Percentiles rank a stretch among this genome's conserved stretches.
Evolutionary conservation across 2,888 invertebrate species (phyloP).

Genomic region (Hirudinaria manillensis): DNA sequence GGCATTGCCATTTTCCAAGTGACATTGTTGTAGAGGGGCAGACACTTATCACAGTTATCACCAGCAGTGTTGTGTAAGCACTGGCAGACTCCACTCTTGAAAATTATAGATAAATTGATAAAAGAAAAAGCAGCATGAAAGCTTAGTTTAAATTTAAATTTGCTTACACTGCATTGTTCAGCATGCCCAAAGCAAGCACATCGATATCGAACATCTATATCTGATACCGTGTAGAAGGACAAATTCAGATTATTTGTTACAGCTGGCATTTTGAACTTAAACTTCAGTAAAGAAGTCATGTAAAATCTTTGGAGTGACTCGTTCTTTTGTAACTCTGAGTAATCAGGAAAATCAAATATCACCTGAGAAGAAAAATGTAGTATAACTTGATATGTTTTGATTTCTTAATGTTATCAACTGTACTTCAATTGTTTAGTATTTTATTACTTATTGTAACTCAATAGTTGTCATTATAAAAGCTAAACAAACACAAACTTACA

Average conservation of each 20-base stretch:
- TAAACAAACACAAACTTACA: background rate
- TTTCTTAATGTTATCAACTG: background rate
- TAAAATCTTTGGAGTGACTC: slow-evolving; percentile 33
- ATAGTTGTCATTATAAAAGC: too few species aligned
- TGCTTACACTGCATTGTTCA: slow-evolving; percentile 38
- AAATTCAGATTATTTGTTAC: slow-evolving; percentile 32
- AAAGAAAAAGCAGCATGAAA: background rate
- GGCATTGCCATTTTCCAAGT: slow-evolving; percentile 40
- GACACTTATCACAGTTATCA: slow-evolving; percentile 40
- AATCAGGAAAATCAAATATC: too few species aligned
- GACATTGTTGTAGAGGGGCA: slow-evolving; percentile 42
- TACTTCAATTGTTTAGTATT: too few species aligned
- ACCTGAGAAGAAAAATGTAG: background rate
- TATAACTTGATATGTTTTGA: background rate
- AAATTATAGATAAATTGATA: slow-evolving; percentile 11
- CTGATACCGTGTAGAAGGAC: slow-evolving; percentile 42
- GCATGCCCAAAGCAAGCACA: slow-evolving; percentile 43
- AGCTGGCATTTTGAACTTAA: slow-evolving; percentile 39
- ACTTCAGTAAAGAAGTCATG: slow-evolving; percentile 38
- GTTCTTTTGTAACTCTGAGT: background rate
- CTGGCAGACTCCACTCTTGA: slow-evolving; percentile 40
- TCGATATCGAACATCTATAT: slow-evolving; percentile 41
- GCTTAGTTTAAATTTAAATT: background rate
- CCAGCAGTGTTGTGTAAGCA: slow-evolving; percentile 43
- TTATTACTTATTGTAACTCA: too few species aligned